These are phyloP conservation scores for Eidolon helvum DNA, from an alignment of 2,113 vertebrate species.

Conservation along the genomic window DNA sequence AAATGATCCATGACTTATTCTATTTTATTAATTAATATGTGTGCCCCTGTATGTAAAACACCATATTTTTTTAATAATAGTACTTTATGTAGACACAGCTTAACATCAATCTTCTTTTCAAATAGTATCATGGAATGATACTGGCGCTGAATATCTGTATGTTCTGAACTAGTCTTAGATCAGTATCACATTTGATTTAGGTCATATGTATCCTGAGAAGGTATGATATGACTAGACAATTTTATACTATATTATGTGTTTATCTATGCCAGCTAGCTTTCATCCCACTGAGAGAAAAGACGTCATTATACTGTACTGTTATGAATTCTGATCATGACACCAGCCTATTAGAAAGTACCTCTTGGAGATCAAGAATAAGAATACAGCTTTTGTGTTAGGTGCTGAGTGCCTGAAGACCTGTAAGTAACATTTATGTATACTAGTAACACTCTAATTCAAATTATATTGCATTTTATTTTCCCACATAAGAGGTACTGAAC, in stretches of 20 bases:
- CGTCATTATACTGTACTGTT: background rate
- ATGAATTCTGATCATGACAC: background rate
- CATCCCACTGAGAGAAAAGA: background rate
- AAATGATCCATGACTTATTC: background rate
- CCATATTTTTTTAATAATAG: background rate
- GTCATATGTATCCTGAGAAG: background rate
- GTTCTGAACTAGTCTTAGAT: background rate
- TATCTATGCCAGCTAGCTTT: background rate
- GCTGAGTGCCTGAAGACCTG: background rate
- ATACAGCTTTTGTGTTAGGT: background rate
- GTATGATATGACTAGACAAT: background rate
- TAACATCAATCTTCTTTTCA: constrained; percentile 18
- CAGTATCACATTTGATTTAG: background rate
- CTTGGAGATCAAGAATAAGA: background rate
- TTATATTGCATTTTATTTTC: background rate
- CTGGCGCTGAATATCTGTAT: background rate
- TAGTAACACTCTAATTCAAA: background rate
- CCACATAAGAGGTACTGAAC: background rate
- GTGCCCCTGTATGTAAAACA: background rate
- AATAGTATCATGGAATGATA: background rate
- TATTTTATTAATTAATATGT: background rate
- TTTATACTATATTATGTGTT: background rate
- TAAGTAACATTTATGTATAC: background rate
- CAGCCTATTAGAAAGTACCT: background rate
- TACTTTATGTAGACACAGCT: background rate